Evolutionary conservation across 2,888 invertebrate genomes (phyloP).

Genomic region (Sinelater perroti): DNA sequence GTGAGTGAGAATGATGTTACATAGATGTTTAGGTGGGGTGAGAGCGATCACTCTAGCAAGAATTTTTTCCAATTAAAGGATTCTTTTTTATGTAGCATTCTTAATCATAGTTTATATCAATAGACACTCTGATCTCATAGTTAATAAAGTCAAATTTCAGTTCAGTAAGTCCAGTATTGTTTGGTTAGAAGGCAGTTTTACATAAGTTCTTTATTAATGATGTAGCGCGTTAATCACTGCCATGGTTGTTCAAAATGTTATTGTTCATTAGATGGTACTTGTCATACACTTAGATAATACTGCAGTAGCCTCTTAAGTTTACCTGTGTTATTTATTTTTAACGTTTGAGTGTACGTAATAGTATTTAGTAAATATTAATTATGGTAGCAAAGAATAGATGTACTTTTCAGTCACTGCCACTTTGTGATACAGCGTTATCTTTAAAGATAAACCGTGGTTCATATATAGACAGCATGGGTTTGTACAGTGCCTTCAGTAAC

Average conservation of each 20-base stretch:
- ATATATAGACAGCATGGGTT: constrained; percentile 33
- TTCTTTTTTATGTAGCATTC: constrained; percentile 11
- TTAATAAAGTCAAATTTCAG: too few species aligned
- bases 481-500: constrained; percentile 39
- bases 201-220: constrained; percentile 10
- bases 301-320: constrained; percentile 24
- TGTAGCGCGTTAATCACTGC: constrained; percentile 21
- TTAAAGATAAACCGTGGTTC: constrained; percentile 31
- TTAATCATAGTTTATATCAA: constrained; percentile 8
- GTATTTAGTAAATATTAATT: constrained; percentile 28
- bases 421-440: constrained; percentile 54
- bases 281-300: constrained; percentile 23
- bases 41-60: too few species aligned
- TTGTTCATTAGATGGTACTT: constrained; percentile 22
- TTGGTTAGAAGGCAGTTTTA: constrained; percentile 19
- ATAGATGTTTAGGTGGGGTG: background rate
- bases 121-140: too few species aligned
- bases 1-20: background rate
- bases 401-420: constrained; percentile 50
- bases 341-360: constrained; percentile 35
- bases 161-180: constrained; percentile 18
- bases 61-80: background rate
- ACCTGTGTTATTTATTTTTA: constrained; percentile 37
- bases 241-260: constrained; percentile 19
- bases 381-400: constrained; percentile 35